phyloP scores from a whole-genome alignment of 2,797 vertebrate species.

The Oreochromis grahami region DNA sequence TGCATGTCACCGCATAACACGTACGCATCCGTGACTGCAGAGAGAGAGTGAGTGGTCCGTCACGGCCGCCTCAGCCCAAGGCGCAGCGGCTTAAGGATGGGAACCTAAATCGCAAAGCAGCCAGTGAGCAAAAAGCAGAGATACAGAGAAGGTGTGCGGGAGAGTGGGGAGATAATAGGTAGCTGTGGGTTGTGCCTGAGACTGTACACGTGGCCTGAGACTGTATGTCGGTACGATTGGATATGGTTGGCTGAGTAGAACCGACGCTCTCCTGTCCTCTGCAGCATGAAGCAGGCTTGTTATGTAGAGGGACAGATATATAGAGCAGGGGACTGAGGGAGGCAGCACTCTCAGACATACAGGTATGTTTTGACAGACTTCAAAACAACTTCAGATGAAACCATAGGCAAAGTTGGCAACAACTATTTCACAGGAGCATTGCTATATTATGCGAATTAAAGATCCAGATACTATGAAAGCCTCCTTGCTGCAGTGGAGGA shows the following conservation, averaged over 20 bases:
- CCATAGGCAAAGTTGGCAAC: neutral
- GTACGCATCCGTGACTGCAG: neutral
- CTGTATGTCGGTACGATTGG: constrained; percentile 59
- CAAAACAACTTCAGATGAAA: neutral
- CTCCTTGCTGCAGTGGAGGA: neutral
- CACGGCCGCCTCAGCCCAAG: constrained; percentile 26
- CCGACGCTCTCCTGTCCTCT: neutral
- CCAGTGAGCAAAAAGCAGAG: constrained; percentile 33
- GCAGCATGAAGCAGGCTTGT: constrained; percentile 33
- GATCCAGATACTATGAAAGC: neutral
- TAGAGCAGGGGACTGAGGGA: neutral
- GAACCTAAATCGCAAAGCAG: constrained; percentile 43
- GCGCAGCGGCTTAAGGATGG: constrained; percentile 48
- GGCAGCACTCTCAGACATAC: constrained; percentile 3
- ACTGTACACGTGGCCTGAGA: constrained; percentile 26
- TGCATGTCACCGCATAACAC: neutral
- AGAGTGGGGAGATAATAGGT: constrained; percentile 47
- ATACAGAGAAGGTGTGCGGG: constrained; percentile 41
- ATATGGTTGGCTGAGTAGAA: constrained; percentile 51
- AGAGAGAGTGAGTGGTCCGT: neutral
- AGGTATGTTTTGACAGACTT: neutral
- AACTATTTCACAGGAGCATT: neutral
- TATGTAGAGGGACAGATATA: constrained; percentile 26
- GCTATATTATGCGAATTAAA: neutral
- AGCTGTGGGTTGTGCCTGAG: constrained; percentile 43